Evolutionary conservation across 2,113 vertebrate genomes (phyloP).

Genomic region (Cyanoderma ruficeps): DNA sequence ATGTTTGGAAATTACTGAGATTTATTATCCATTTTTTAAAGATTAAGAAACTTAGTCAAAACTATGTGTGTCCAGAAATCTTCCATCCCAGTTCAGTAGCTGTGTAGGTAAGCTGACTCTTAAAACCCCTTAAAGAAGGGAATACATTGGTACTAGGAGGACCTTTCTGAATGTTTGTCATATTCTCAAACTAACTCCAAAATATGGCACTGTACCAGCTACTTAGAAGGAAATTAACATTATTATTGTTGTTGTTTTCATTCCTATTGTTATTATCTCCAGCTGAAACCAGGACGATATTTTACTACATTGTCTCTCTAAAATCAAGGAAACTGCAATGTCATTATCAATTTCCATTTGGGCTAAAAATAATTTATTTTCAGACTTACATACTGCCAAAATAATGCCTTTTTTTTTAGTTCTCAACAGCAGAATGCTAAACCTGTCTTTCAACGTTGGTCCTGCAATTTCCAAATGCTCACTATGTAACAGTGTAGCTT

Average conservation of each 20-base stretch:
- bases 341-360: background rate
- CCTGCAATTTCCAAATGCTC: background rate
- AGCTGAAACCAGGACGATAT: background rate
- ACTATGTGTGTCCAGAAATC: background rate
- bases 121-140: background rate
- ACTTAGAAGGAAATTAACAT: background rate
- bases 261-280: background rate
- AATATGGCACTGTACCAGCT: background rate
- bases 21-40: background rate
- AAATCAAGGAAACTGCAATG: background rate
- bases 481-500: background rate
- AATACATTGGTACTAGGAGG: background rate
- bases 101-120: background rate
- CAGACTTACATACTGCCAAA: background rate
- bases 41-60: background rate
- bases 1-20: background rate
- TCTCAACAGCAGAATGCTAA: background rate
- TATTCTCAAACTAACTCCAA: background rate
- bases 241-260: too few relatives aligned
- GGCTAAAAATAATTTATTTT: background rate
- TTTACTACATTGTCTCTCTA: background rate
- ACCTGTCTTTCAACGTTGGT: background rate
- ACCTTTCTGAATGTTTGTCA: background rate
- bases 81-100: background rate
- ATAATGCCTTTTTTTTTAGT: background rate